These are phyloP conservation scores for Ictalurus punctatus DNA, from an alignment of 2,113 vertebrate species.

Conservation along the genomic window DNA sequence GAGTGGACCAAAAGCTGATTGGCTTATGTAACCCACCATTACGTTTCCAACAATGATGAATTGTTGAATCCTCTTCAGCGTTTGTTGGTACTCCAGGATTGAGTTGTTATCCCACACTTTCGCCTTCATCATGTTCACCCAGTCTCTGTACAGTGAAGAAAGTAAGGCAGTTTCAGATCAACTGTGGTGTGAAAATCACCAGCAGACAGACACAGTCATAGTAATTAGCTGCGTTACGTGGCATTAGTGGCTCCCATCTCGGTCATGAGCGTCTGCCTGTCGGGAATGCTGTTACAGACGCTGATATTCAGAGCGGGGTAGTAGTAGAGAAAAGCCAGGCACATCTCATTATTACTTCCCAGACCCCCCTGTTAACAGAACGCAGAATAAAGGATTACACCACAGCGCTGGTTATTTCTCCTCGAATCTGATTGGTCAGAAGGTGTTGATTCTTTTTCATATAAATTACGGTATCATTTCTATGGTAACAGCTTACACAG, in stretches of 20 bases:
- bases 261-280: conserved; percentile 41
- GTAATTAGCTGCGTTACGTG: conserved; percentile 48
- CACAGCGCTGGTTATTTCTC: neutral
- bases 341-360: conserved; percentile 80
- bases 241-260: conserved; percentile 36
- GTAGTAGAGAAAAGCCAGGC: conserved; percentile 78
- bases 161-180: neutral
- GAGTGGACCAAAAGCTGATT: neutral
- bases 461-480: no score
- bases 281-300: conserved; percentile 70
- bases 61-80: conserved; percentile 60
- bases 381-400: neutral
- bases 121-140: neutral
- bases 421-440: neutral
- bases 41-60: fast-evolving
- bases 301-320: conserved; percentile 74
- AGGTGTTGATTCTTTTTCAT: neutral
- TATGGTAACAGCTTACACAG: neutral
- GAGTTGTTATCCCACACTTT: conserved; percentile 31
- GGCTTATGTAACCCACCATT: conserved; percentile 53
- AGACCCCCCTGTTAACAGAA: conserved; percentile 71
- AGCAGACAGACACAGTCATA: neutral
- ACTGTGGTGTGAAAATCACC: neutral
- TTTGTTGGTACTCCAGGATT: conserved; percentile 56
- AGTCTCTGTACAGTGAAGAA: conserved; percentile 17